Percentiles rank a stretch among this genome's conserved stretches.
phyloP scores from a whole-genome alignment of 2,888 invertebrate species.

The Sclerodermus sp. region DNA sequence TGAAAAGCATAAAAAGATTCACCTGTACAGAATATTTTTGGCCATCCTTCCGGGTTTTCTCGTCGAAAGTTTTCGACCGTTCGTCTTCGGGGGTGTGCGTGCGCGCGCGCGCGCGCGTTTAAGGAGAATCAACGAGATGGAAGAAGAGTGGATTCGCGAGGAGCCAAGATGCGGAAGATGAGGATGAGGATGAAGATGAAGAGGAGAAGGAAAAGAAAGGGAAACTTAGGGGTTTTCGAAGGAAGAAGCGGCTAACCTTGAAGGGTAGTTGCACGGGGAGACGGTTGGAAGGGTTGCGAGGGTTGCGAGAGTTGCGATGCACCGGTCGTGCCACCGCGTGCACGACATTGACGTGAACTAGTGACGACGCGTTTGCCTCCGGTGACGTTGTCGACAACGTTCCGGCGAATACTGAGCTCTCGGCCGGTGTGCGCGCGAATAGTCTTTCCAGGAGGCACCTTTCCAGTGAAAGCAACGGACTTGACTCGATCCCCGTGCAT shows the following conservation, averaged over 20 bases:
- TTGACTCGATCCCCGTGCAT: no score
- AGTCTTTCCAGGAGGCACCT: conserved; percentile 24
- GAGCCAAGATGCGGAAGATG: conserved; percentile 1
- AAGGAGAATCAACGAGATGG: conserved; percentile 1
- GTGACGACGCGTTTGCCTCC: conserved; percentile 24
- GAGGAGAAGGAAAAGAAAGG: not conserved
- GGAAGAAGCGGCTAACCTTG: no score
- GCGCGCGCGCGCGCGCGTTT: not conserved
- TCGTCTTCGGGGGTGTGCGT: not conserved
- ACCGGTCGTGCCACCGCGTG: conserved; percentile 29
- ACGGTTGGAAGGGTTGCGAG: no score
- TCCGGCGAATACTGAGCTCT: conserved; percentile 33
- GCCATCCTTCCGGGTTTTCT: no score
- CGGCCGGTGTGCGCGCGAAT: conserved; percentile 23
- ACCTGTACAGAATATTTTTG: no score
- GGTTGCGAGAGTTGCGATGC: conserved; percentile 13
- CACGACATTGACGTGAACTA: conserved; percentile 33
- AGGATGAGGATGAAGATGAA: not conserved
- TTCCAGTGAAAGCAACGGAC: conserved; percentile 42
- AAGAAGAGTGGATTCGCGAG: not conserved
- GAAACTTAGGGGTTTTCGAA: no score
- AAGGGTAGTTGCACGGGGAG: no score
- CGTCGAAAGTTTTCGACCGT: no score
- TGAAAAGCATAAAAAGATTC: no score
- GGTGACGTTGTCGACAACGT: conserved; percentile 24